phyloP scores from a whole-genome alignment of 1,140 invertebrate species.

The Ceratosolen fusciceps region DNA sequence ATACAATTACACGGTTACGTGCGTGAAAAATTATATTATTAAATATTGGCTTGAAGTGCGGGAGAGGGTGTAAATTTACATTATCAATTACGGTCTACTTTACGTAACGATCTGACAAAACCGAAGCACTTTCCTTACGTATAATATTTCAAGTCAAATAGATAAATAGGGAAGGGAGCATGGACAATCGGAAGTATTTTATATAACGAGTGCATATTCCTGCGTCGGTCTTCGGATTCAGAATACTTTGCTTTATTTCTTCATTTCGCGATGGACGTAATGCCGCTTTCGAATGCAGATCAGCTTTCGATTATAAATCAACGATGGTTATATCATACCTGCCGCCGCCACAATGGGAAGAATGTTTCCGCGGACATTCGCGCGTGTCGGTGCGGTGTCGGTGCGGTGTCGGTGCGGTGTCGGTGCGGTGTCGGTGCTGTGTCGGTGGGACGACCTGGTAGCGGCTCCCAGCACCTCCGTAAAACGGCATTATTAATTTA shows the following conservation, averaged over 20 bases:
- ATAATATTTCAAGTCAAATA: background rate
- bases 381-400: too few species aligned
- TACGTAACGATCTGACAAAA: background rate
- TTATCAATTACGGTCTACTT: background rate
- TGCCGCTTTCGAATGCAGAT: conserved; percentile 24
- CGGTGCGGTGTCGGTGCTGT: too few species aligned
- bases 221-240: background rate
- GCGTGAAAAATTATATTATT: too few species aligned
- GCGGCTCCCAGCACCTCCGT: too few species aligned
- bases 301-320: conserved; percentile 20
- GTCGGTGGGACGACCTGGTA: too few species aligned
- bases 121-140: conserved; percentile 12
- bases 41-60: too few species aligned
- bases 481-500: background rate
- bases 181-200: conserved; percentile 34
- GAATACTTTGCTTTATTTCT: background rate
- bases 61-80: too few species aligned
- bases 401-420: too few species aligned
- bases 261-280: conserved; percentile 10
- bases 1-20: too few species aligned
- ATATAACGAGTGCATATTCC: conserved; percentile 8
- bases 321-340: background rate
- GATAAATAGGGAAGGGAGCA: conserved; percentile 1
- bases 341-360: too few species aligned
- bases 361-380: background rate